These are phyloP conservation scores for Lycorma delicatula DNA, from an alignment of 1,140 invertebrate genomes.

Conservation along the genomic window DNA sequence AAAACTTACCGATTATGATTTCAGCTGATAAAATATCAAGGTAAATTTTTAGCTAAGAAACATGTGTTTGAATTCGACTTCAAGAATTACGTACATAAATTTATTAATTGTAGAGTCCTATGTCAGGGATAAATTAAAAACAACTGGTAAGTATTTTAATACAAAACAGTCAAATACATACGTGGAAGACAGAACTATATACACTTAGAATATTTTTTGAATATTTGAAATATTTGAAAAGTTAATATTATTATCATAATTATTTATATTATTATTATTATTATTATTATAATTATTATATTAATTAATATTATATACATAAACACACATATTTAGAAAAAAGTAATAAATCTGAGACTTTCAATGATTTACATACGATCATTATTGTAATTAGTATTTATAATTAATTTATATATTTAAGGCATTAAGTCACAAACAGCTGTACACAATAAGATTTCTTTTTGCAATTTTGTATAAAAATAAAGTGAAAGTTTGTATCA, in stretches of 20 bases:
- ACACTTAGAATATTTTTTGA: neutral
- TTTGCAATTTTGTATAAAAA: too few relatives aligned
- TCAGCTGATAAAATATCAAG: too few relatives aligned
- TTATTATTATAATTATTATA: conserved; percentile 1
- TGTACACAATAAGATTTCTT: neutral
- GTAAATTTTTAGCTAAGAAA: too few relatives aligned
- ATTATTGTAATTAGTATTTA: conserved; percentile 7
- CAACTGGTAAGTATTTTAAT: too few relatives aligned
- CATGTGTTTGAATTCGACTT: too few relatives aligned
- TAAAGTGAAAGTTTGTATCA: too few relatives aligned
- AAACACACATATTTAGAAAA: neutral
- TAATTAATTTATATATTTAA: too few relatives aligned
- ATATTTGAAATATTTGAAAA: neutral
- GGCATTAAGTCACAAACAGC: conserved; percentile 3
- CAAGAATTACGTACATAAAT: too few relatives aligned
- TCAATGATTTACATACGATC: neutral
- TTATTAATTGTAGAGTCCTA: too few relatives aligned
- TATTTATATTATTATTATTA: neutral
- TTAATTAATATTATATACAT: conserved; percentile 2
- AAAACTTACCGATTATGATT: too few relatives aligned
- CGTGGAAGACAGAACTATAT: conserved; percentile 6
- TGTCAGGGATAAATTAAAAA: too few relatives aligned
- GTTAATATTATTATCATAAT: neutral
- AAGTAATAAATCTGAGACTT: too few relatives aligned
- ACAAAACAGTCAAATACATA: neutral